Percentiles rank a stretch among this genome's conserved stretches.
Conservation (phyloP, 2,113 vertebrate species). For the Cyprinodon brontotheroides region DNA sequence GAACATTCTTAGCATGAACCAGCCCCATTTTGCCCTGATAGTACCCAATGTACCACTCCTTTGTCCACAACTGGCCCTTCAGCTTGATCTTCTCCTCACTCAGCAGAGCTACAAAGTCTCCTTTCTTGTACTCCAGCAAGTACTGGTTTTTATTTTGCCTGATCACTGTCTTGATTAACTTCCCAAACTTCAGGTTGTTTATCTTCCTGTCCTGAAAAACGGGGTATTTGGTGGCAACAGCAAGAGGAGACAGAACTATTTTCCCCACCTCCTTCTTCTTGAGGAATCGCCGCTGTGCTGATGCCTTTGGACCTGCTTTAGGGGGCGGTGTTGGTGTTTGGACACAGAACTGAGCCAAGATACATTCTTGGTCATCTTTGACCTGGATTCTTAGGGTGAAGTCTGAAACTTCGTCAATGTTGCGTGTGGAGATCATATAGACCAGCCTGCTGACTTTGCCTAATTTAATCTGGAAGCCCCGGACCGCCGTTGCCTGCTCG, state of each 20-base stretch:
- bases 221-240: slow-evolving; percentile 86
- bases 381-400: slow-evolving; percentile 92
- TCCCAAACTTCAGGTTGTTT: slow-evolving; percentile 89
- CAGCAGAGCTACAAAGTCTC: slow-evolving; percentile 88
- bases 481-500: slow-evolving; percentile 84
- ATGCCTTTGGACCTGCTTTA: slow-evolving; percentile 84
- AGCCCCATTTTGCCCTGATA: slow-evolving; percentile 92
- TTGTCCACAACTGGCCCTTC: slow-evolving; percentile 94
- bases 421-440: slow-evolving; percentile 86
- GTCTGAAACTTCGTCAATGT: slow-evolving; percentile 84
- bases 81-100: slow-evolving; percentile 94
- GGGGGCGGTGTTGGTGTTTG: slow-evolving; percentile 91
- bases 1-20: slow-evolving; percentile 92
- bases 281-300: slow-evolving; percentile 88
- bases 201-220: slow-evolving; percentile 90
- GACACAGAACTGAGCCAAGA: slow-evolving; percentile 93
- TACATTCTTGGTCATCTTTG: slow-evolving; percentile 86
- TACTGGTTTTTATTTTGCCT: slow-evolving; percentile 94
- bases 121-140: slow-evolving; percentile 94
- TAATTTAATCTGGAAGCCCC: slow-evolving; percentile 94
- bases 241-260: slow-evolving; percentile 90
- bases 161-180: slow-evolving; percentile 92
- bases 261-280: slow-evolving; percentile 97
- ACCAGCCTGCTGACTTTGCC: slow-evolving; percentile 92
- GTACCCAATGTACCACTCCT: slow-evolving; percentile 97